Evolutionary conservation across 2,888 invertebrate genomes (phyloP).

Genomic region (Punctoribates punctum): DNA sequence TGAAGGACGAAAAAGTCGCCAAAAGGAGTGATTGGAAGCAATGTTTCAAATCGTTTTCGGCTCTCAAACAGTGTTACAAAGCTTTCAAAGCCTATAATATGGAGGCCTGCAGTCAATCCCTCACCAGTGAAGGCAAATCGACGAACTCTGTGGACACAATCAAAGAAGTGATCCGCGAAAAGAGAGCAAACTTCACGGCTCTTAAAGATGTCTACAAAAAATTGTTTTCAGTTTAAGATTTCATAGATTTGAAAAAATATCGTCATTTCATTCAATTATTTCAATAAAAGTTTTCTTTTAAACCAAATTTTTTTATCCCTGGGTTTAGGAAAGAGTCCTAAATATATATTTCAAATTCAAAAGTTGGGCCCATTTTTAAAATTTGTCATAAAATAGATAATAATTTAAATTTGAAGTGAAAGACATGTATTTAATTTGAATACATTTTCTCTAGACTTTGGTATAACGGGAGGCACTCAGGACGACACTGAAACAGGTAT

Average conservation of each 20-base stretch:
- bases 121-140: not conserved
- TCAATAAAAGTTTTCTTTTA: too few relatives aligned
- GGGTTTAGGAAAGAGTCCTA: too few relatives aligned
- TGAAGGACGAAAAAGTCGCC: not conserved
- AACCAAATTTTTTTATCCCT: too few relatives aligned
- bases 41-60: conserved; percentile 17
- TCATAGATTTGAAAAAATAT: not conserved
- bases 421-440: too few relatives aligned
- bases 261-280: too few relatives aligned
- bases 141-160: not conserved
- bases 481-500: conserved; percentile 21
- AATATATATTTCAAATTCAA: too few relatives aligned
- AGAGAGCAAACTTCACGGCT: not conserved
- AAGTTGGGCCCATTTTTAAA: too few relatives aligned
- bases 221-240: not conserved
- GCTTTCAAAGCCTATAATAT: not conserved
- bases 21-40: conserved; percentile 17
- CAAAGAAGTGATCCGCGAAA: conserved; percentile 4
- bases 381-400: too few relatives aligned
- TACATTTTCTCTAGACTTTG: not conserved
- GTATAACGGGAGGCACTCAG: conserved; percentile 15
- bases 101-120: too few relatives aligned
- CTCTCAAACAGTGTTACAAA: conserved; percentile 1
- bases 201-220: conserved; percentile 16
- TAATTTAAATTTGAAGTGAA: too few relatives aligned